These are phyloP conservation scores for Idaea aversata DNA, from an alignment of 2,888 invertebrate genomes.

Conservation along the genomic window DNA sequence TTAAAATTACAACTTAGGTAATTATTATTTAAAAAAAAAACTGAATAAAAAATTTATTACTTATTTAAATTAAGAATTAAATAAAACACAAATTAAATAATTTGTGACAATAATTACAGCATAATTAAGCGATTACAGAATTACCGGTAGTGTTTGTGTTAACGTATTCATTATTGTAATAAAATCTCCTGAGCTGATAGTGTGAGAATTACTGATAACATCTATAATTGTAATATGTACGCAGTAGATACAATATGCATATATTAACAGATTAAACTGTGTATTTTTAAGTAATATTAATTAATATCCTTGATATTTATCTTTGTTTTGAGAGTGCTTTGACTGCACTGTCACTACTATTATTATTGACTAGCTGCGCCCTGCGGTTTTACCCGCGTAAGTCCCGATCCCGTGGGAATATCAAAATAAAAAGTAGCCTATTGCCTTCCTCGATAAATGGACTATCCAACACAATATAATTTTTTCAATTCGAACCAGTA, in stretches of 20 bases:
- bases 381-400: too few species aligned
- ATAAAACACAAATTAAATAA: neutral
- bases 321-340: too few species aligned
- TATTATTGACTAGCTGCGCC: too few species aligned
- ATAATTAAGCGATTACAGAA: neutral
- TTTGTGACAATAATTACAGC: constrained; percentile 13
- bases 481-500: too few species aligned
- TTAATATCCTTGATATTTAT: too few species aligned
- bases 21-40: too few species aligned
- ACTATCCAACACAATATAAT: too few species aligned
- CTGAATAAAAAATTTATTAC: neutral
- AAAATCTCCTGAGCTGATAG: constrained; percentile 17
- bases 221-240: constrained; percentile 20
- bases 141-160: constrained; percentile 3
- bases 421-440: too few species aligned
- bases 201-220: constrained; percentile 26
- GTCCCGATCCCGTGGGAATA: too few species aligned
- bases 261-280: constrained; percentile 20
- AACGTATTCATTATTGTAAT: constrained; percentile 21
- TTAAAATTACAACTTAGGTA: too few species aligned
- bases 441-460: too few species aligned
- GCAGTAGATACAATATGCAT: constrained; percentile 19
- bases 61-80: neutral
- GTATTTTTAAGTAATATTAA: neutral
- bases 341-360: too few species aligned